Evolutionary conservation across 2,113 vertebrate species (phyloP).

Genomic region (Microtus pennsylvanicus): DNA sequence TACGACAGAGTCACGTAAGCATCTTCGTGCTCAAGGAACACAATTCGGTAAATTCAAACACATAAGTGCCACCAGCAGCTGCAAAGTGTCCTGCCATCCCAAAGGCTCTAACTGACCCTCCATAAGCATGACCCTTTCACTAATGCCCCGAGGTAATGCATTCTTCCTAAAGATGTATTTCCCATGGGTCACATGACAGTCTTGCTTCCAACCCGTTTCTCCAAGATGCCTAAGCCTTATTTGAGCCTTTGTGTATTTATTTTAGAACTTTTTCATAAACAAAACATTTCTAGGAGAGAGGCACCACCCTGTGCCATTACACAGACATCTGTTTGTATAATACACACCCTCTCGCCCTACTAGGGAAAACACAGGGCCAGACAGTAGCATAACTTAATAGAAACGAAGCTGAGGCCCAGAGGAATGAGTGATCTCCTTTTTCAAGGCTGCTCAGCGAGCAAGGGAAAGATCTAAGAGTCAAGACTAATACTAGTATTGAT

Average conservation of each 20-base stretch:
- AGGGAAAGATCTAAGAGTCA: background rate
- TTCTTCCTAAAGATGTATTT: background rate
- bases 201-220: background rate
- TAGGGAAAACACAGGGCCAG: background rate
- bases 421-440: background rate
- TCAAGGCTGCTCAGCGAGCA: background rate
- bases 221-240: background rate
- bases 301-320: rapidly evolving
- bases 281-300: background rate
- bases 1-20: background rate
- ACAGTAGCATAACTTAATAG: background rate
- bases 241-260: background rate
- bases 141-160: background rate
- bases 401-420: background rate
- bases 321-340: background rate
- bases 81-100: background rate
- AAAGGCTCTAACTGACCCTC: background rate
- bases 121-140: background rate
- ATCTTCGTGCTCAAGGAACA: background rate
- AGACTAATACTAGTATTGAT: background rate
- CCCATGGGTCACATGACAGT: background rate
- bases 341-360: background rate
- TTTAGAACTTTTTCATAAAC: background rate
- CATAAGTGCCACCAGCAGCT: background rate
- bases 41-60: background rate